phyloP scores from a whole-genome alignment of 2,113 vertebrate species.

The Lates calcarifer region DNA sequence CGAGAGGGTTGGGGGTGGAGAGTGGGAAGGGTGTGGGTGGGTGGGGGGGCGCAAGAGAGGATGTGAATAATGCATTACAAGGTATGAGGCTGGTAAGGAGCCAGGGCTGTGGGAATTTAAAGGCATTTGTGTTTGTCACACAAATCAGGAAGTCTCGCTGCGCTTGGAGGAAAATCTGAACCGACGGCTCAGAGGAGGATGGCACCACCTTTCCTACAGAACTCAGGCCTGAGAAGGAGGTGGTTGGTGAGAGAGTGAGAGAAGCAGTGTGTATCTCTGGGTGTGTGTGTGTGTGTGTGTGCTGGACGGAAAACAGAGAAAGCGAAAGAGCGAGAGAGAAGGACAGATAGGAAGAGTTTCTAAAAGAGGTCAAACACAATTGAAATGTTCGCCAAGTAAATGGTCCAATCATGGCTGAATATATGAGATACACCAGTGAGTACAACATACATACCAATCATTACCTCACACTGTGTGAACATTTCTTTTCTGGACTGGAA shows the following conservation, averaged over 20 bases:
- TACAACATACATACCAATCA: not conserved
- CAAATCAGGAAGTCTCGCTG: conserved; percentile 79
- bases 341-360: not conserved
- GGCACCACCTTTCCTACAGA: conserved; percentile 58
- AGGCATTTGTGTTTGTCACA: conserved; percentile 85
- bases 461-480: not conserved
- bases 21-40: not conserved
- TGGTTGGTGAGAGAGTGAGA: conserved; percentile 6
- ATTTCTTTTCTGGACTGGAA: not conserved
- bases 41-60: conserved; percentile 34
- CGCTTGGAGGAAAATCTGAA: conserved; percentile 70
- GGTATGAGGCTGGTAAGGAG: conserved; percentile 82
- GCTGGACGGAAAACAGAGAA: not conserved
- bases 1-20: conserved; percentile 51
- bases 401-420: not conserved
- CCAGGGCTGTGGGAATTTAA: conserved; percentile 81
- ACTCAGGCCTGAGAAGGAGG: conserved; percentile 42
- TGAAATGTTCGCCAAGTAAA: conserved; percentile 23
- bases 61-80: conserved; percentile 88
- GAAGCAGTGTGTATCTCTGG: not conserved
- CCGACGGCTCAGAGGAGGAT: conserved; percentile 70
- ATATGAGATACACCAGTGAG: not conserved
- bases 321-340: not conserved
- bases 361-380: conserved; percentile 32
- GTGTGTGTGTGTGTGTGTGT: not conserved